Base-by-base conservation (phyloP, 2,888 invertebrate species). In the Nysson spinosus region DNA sequence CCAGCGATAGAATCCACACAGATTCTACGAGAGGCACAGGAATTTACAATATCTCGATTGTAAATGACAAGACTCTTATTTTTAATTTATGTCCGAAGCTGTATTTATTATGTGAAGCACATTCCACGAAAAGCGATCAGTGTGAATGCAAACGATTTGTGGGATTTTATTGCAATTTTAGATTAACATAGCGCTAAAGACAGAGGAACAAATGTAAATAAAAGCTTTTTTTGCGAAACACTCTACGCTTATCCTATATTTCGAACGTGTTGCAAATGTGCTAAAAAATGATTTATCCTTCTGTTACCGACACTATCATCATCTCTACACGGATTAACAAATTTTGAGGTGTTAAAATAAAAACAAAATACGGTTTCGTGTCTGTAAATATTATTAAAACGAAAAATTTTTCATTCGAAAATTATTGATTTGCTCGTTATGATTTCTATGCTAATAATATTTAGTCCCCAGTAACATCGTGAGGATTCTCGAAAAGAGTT, bases 141-240 rank as follows among this genome's bases (percentile, higher is more conserved):
- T 62, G 67, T 56, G 66, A 75, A 52, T 55, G 75, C 66, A 64
- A 73, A 61, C 64, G 65, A 68, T 65, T 61, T 63, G 76, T 76
- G 73, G 76, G 62, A 76, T 76, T 74, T 76, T 65, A 76, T 72
- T 74, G 76, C 76, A 71, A 69, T 76, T 76, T 67, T 76, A 76
- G 71, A 74, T 69, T 76, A 66, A 67, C 7, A 46, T 68, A 65
- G 60, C 60, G 69, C 73, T 69, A 64, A 71, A 62, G 51, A 63
- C 54, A 70, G 69, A 71, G 67, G 57, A 74, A 76, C 73, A 76
- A 76, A 64, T 76, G 76, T 76, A 76, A 76, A 76, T 76, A 76
- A 76, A 73, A 76, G 68, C 71, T 71, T 76, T 75, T 67, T 76
- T 76, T 73, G 76, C 74, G 76, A 76, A 74, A 75, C 46, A 49